These are phyloP conservation scores for Hippolais icterina DNA, from an alignment of 2,113 vertebrate species.

Conservation along the genomic window DNA sequence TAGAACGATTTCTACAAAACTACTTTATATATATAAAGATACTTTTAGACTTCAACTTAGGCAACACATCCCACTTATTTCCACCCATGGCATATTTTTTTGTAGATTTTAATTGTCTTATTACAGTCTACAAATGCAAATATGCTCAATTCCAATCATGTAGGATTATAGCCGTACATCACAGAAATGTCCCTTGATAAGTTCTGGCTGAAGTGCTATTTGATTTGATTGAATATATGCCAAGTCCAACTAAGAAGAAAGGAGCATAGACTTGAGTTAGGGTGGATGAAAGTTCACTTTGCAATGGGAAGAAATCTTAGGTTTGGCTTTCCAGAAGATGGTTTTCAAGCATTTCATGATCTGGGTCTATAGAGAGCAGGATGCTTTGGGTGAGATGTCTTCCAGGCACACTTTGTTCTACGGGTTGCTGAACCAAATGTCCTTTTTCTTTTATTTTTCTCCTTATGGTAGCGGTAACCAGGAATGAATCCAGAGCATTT, in stretches of 20 bases:
- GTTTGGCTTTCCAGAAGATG: not conserved
- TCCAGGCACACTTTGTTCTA: not conserved
- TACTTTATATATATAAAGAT: not conserved
- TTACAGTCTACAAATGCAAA: not conserved
- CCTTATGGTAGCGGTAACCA: not conserved
- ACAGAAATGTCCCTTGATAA: not conserved
- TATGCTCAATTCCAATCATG: not conserved
- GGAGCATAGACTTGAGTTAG: not conserved
- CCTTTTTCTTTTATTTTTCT: not conserved
- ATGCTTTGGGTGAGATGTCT: not conserved
- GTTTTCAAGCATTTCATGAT: not conserved
- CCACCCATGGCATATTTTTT: not conserved
- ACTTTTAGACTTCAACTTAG: not conserved
- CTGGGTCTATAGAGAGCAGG: not conserved
- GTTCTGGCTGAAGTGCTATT: not conserved
- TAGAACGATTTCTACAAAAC: not conserved
- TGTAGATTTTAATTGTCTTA: not conserved
- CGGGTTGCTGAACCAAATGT: not conserved
- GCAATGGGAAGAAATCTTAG: not conserved
- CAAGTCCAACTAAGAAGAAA: not conserved
- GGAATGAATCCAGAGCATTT: not conserved
- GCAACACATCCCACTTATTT: not conserved
- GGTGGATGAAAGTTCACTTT: not conserved
- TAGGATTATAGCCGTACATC: not conserved
- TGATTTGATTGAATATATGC: not conserved